Percentiles rank a stretch among this genome's conserved stretches.
Evolutionary conservation across 2,797 vertebrate genomes (phyloP).

Genomic region (Austrolebias charrua): DNA sequence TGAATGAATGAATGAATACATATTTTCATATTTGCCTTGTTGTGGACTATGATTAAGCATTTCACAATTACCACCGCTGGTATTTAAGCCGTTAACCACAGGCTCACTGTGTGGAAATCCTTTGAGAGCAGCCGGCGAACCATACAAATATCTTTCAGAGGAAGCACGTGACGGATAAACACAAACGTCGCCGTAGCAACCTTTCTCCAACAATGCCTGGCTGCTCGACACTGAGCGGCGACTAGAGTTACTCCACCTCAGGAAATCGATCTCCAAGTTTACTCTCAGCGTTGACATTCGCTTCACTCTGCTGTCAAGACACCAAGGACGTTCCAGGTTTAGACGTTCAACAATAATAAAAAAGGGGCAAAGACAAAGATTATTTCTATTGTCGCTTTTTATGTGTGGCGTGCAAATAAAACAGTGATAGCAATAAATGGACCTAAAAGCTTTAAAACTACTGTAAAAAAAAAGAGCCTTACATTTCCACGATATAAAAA

Average conservation of each 20-base stretch:
- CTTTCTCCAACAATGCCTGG: slow-evolving; percentile 55
- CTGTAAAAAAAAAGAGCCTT: slow-evolving; percentile 17
- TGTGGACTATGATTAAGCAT: background rate
- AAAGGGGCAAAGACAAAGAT: slow-evolving; percentile 1
- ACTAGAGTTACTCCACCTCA: slow-evolving; percentile 48
- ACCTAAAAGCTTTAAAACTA: slow-evolving; percentile 36
- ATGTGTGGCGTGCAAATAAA: slow-evolving; percentile 35
- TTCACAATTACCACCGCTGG: background rate
- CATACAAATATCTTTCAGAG: slow-evolving; percentile 64
- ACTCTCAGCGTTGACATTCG: slow-evolving; percentile 26
- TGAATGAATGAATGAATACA: background rate
- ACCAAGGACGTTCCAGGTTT: slow-evolving; percentile 12
- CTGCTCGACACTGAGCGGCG: slow-evolving; percentile 45
- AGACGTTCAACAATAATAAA: background rate
- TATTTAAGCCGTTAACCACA: no score
- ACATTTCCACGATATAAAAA: no score
- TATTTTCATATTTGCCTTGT: background rate
- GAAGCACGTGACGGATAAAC: slow-evolving; percentile 59
- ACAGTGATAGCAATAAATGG: slow-evolving; percentile 27
- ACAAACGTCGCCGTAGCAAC: slow-evolving; percentile 65
- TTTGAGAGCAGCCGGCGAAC: slow-evolving; percentile 7
- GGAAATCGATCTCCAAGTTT: slow-evolving; percentile 57
- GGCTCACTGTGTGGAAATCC: background rate
- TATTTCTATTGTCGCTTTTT: slow-evolving; percentile 33
- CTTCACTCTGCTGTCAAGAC: slow-evolving; percentile 5